Evolutionary conservation across 1,140 invertebrate species (phyloP).

Genomic region (Aricia agestis): DNA sequence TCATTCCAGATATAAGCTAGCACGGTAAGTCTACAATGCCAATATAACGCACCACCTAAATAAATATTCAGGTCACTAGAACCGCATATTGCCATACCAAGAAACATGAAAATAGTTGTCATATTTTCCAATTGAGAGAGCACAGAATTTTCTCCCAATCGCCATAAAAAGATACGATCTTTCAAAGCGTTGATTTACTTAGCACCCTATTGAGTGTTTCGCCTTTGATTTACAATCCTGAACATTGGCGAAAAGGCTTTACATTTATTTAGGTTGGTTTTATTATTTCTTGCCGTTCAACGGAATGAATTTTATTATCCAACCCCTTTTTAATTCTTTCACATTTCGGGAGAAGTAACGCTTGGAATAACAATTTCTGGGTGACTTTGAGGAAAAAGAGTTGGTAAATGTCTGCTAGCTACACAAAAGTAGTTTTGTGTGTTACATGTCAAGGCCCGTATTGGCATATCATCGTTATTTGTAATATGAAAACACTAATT

Average conservation of each 20-base stretch:
- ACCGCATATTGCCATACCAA: background rate
- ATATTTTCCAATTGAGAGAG: background rate
- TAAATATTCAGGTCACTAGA: background rate
- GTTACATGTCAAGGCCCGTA: too few relatives aligned
- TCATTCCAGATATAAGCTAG: too few relatives aligned
- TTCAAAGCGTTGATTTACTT: background rate
- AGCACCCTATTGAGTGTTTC: background rate
- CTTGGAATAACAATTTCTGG: background rate
- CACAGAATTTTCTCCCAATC: background rate
- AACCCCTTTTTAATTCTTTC: background rate
- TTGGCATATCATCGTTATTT: too few relatives aligned
- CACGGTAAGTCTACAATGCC: too few relatives aligned
- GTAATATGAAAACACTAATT: too few relatives aligned
- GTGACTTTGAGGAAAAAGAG: background rate
- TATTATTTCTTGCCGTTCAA: background rate
- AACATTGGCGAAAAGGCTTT: background rate
- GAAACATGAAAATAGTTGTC: background rate
- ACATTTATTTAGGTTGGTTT: background rate
- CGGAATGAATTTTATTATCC: background rate
- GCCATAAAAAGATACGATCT: conserved; percentile 11
- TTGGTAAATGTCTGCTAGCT: too few relatives aligned
- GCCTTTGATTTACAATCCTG: background rate
- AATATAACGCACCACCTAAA: too few relatives aligned
- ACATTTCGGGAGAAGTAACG: background rate
- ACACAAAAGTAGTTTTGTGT: too few relatives aligned